Evolutionary conservation across 2,113 vertebrate species (phyloP), one percentile per base, ranked within the genome.

Genomic region (Speoplatyrhinus poulsoni): DNA sequence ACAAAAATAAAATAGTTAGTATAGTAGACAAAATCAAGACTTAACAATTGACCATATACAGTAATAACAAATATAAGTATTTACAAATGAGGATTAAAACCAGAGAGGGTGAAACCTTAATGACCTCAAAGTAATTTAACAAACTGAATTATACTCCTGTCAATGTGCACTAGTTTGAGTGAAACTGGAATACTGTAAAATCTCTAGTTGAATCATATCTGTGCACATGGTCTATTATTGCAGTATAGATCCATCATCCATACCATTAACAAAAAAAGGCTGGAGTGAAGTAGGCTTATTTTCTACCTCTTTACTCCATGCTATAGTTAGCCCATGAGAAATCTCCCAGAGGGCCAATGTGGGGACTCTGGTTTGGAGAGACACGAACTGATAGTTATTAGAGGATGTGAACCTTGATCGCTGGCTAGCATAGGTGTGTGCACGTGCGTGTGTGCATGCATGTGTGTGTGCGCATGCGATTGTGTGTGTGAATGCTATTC

Each of bases 321-420:
- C 0, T 53, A 52, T 26, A 56, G 58, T 73, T 46, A 57, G 57
- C 1, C 16, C 10, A 63, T 11, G 63, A 49, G 19, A 74, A 19
- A 16, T 11, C n/a, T 46, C 63, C 6, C 1, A 6, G 16, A 75
- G 56, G 47, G 50, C 13, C 48, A 13, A 66, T 63, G 65, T 16
- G 46, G 12, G 59, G 15, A 41, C 13, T 65, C 60, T 72, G 65
- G 76, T 69, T 73, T 75, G 58, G 54, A 78, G 55, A 47, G 73
- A 82, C 72, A 76, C 88, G 89, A 93, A 93, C 87, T 87, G 91
- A 93, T 92, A 93, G 92, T 82, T 66, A 85, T 89, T 87, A 91
- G 88, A 91, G 92, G 92, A 93, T 91, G 81, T 87, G 84, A 87
- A 66, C 82, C 85, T 66, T 76, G 76, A 70, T 83, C 77, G 64